phyloP scores from a whole-genome alignment of 2,888 invertebrate species.

The Stenchaetothrips biformis region DNA sequence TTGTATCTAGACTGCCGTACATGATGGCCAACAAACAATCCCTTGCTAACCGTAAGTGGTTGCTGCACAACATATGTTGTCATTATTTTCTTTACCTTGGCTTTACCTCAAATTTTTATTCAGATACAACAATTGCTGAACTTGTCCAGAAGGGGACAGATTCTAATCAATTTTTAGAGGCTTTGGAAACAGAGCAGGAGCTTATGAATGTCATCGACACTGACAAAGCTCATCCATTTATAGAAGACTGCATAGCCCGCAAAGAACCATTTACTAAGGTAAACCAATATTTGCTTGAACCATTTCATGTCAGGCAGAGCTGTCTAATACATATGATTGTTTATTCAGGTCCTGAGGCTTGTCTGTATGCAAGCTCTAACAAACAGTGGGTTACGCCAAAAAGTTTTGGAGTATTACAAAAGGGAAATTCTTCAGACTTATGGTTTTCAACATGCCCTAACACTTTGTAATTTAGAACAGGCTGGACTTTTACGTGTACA shows the following conservation, averaged over 20 bases:
- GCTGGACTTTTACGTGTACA: constrained; percentile 74
- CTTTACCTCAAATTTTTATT: constrained; percentile 34
- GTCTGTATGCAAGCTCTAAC: constrained; percentile 91
- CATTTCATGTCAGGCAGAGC: too few relatives aligned
- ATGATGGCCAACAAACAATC: constrained; percentile 82
- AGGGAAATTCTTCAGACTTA: constrained; percentile 76
- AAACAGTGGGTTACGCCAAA: constrained; percentile 87
- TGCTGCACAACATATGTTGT: constrained; percentile 26
- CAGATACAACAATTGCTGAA: constrained; percentile 90
- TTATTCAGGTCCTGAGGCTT: constrained; percentile 64
- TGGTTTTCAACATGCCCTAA: constrained; percentile 76
- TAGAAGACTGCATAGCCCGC: constrained; percentile 88
- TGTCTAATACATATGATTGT: constrained; percentile 10
- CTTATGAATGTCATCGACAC: constrained; percentile 87
- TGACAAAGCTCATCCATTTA: constrained; percentile 80
- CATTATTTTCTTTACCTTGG: neutral
- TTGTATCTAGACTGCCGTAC: constrained; percentile 83
- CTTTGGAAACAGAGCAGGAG: constrained; percentile 82
- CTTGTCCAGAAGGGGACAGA: constrained; percentile 82
- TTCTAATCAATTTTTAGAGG: constrained; percentile 69
- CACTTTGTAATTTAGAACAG: constrained; percentile 80
- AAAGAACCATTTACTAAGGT: constrained; percentile 73
- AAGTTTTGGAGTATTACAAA: constrained; percentile 70
- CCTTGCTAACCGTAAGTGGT: constrained; percentile 57
- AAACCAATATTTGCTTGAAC: constrained; percentile 30